Evolutionary conservation across 2,888 invertebrate species (phyloP), one percentile per base, ranked within the genome.

Genomic region (Spilosoma lubricipeda): DNA sequence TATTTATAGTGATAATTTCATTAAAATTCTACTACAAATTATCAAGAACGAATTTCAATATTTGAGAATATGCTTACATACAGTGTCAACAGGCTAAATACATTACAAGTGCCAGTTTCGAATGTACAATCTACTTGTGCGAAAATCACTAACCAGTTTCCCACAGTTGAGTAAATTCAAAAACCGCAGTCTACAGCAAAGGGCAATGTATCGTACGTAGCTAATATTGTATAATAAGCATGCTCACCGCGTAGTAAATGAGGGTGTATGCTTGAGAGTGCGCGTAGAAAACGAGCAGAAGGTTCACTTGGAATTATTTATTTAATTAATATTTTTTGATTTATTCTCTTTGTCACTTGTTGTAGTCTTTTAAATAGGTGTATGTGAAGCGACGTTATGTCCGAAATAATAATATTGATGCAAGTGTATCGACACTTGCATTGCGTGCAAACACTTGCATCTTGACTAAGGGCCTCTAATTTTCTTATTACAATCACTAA

Each of bases 81-180:
- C 8, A 63, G 27, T 18, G 7, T 63, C 18, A 63, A 18, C 63
- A 63, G 48, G 68, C 33, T 20, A 36, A 66, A 63, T 36, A 69
- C 23, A 39, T 73, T 56, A 64, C 27, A 13, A 39, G 45, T 64
- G 5, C 64, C 68, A 65, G 59, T 76, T 76, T 67, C 52, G 64
- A 75, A 56, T 52, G 33, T 36, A 39, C 36, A 77, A 59, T 63
- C 75, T 77, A 76, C 79, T 84, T 84, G 84, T 79, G 77, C 67
- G 78, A 80, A 69, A 63, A 64, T 76, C 72, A 73, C 79, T 83
- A 80, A 75, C 78, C 77, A 77, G 83, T 77, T 90, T 92, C 93
- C 90, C 93, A 93, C 91, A 91, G 90, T 87, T 85, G 87, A 87
- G 88, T 87, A 88, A 88, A 90, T 90, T 90, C 86, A 87, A 85